Evolutionary conservation across 2,888 invertebrate genomes (phyloP).

Genomic region (Glyphotaelius pellucidus): DNA sequence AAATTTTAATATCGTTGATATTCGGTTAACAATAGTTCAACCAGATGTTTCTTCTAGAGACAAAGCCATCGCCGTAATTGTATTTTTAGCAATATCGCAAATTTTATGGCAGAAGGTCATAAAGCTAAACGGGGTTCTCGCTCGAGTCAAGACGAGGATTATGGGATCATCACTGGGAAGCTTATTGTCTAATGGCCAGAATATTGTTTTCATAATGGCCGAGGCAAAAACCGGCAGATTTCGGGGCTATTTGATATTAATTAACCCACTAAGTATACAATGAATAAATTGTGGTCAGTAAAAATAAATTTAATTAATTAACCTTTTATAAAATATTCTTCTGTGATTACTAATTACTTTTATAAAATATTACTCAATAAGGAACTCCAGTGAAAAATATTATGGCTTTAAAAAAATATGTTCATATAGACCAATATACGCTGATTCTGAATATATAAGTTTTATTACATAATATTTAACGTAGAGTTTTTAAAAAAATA

Average conservation of each 20-base stretch:
- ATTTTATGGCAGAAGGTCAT: neutral
- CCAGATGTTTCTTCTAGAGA: neutral
- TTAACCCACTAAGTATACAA: neutral
- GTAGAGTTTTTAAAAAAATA: no score
- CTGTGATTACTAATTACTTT: no score
- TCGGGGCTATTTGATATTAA: neutral
- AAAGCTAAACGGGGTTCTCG: neutral
- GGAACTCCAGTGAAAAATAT: no score
- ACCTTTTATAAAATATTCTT: no score
- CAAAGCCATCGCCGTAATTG: neutral
- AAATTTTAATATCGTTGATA: neutral
- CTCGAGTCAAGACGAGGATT: constrained; percentile 7
- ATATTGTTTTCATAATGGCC: constrained; percentile 23
- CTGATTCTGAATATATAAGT: no score
- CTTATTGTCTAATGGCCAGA: constrained; percentile 20
- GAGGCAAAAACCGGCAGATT: constrained; percentile 2
- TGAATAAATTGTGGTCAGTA: neutral
- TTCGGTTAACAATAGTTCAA: neutral
- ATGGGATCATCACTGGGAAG: constrained; percentile 14
- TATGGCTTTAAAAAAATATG: no score
- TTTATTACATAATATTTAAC: no score
- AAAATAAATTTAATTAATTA: neutral
- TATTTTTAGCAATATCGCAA: neutral
- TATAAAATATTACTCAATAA: no score
- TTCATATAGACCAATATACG: no score